Evolutionary conservation across 2,888 invertebrate species (phyloP), one percentile per base, ranked within the genome.

Genomic region (Petrolisthes cinctipes): DNA sequence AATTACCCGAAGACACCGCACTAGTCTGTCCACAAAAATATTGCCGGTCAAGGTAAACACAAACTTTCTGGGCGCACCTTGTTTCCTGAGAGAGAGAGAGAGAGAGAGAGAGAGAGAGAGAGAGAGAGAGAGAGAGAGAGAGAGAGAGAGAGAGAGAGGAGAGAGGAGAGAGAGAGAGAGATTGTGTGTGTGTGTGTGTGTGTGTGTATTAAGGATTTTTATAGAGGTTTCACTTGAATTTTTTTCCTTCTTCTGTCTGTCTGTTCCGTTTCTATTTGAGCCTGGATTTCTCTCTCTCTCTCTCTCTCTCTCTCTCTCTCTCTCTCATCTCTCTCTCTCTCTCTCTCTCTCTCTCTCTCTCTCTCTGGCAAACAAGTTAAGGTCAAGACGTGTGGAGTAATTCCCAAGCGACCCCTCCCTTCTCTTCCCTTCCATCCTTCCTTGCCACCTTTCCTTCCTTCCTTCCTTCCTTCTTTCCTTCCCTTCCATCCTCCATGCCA

Each of bases 301-400:
- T 76, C 53, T 76, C 51, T 76, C 76, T 76, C 51, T 76, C 76
- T 76, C 76, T 76, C 37, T 37, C 23, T 23, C 76, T 6, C 37
- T 6, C 37, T n/a, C 51, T 6, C 37, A 7, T 23, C 51, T 76
- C 51, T 37, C 51, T 51, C 7, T 76, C 51, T 37, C 6, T 76
- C 37, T 9, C 37, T 23, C 37, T 51, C 37, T 37, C 23, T 23
- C 51, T 37, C 51, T 37, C 53, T 76, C 53, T 76, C 76, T 76
- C 76, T 6, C 76, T 17, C 17, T 11, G 66, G 66, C 66, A 66
- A 66, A 66, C 17, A 14, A 17, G 37, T 37, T 37, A 37, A 37
- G 37, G 37, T 37, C 37, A 37, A 37, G 37, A 37, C 37, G 37
- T 37, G 37, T 37, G 37, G 37, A 37, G 37, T 37, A 37, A 37